Evolutionary conservation across 2,888 invertebrate species (phyloP).

Genomic region (Amblyteles armatorius): DNA sequence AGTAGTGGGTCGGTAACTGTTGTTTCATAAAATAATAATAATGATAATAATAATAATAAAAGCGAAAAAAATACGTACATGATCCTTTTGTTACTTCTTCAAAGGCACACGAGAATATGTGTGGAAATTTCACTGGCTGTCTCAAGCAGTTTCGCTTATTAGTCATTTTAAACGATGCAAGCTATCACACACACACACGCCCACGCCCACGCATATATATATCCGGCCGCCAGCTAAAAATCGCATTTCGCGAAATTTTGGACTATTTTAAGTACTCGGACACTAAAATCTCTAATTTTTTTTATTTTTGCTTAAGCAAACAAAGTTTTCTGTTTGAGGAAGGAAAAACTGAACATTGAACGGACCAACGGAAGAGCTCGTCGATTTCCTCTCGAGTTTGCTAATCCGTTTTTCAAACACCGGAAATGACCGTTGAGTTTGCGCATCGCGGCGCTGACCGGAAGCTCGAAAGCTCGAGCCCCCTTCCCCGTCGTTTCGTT

Average conservation of each 20-base stretch:
- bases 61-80: not conserved
- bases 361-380: not conserved
- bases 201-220: no score
- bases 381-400: not conserved
- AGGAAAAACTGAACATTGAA: not conserved
- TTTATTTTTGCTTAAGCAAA: no score
- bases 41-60: slow-evolving; percentile 8
- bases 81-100: not conserved
- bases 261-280: no score
- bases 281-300: no score
- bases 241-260: no score
- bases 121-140: no score
- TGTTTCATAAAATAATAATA: slow-evolving; percentile 21
- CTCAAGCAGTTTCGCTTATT: no score
- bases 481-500: not conserved
- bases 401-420: not conserved
- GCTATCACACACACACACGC: no score
- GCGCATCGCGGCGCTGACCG: not conserved
- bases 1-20: slow-evolving; percentile 51
- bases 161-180: no score
- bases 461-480: not conserved
- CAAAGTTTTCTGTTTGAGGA: no score
- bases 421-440: not conserved
- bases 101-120: not conserved
- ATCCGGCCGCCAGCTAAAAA: no score